Evolutionary conservation across 2,113 vertebrate genomes (phyloP), one percentile per base, ranked within the genome.

Genomic region (Hippopotamus amphibius): DNA sequence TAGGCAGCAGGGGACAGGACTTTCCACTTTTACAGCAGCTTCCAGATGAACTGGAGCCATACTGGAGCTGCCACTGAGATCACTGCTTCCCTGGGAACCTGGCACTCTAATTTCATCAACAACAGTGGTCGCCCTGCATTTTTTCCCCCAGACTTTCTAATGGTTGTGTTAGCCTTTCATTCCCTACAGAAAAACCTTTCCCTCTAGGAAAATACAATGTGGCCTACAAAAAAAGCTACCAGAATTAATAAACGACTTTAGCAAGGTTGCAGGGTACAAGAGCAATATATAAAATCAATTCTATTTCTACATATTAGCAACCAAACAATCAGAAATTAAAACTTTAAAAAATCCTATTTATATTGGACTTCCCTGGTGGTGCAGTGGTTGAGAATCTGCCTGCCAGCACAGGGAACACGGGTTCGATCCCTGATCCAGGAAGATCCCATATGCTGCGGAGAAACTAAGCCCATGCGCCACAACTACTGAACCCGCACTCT

Each of bases 231-330:
- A 50, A 43, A 63, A 28, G 14, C 76, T 71, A 86, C 50, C 7
- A 85, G 33, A 93, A 95, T 81, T 28, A 96, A 41, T 87, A 69
- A 74, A 53, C 43, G 59, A 76, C 22, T 89, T 85, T 46, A 90
- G 22, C 28, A 57, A 93, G 80, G 59, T 61, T 90, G 15, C 7
- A 84, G 12, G 7, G 55, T 37, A 80, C 7, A 72, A 79, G 14
- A 79, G n/a, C 46, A 84, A 80, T 69, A 94, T 65, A 86, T 46
- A 97, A 93, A 83, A 88, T 82, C 46, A 79, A 57, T 17, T 66
- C 1, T 71, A 48, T 63, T 84, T 89, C 48, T 53, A 83, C 24
- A 30, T 33, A 93, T 41, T 50, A 91, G 61, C 8, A 86, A 83
- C 41, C 41, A 74, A 87, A 48, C 43, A 88, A 66, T 80, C 30